Conservation (phyloP, 2,888 invertebrate species). For the Crematogaster levior region DNA sequence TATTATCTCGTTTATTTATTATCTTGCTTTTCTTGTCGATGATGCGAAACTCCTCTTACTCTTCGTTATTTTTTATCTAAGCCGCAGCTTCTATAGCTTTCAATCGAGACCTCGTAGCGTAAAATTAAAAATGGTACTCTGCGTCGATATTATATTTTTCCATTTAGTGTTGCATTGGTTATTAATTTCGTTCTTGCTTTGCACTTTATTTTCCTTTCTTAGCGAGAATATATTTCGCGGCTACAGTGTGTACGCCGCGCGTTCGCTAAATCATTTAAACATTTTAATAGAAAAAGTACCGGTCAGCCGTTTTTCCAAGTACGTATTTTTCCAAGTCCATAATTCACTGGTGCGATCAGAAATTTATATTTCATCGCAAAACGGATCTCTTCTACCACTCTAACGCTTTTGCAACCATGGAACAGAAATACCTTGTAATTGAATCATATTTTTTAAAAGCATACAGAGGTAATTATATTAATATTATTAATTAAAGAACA, state of each 20-base stretch:
- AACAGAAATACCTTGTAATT: conserved; percentile 19
- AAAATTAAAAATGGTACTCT: conserved; percentile 55
- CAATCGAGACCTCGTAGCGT: conserved; percentile 31
- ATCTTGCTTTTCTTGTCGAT: conserved; percentile 46
- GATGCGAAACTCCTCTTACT: conserved; percentile 24
- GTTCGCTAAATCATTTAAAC: conserved; percentile 48
- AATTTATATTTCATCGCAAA: conserved; percentile 50
- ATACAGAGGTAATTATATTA: no score
- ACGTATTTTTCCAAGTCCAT: no score
- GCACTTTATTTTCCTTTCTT: not conserved
- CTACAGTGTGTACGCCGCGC: conserved; percentile 1
- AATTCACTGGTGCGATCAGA: conserved; percentile 37
- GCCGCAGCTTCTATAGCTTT: conserved; percentile 13
- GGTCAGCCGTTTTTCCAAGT: conserved; percentile 43
- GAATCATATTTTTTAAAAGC: not conserved
- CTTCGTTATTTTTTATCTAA: conserved; percentile 48
- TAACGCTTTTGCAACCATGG: not conserved
- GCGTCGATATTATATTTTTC: conserved; percentile 58
- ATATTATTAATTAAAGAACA: no score
- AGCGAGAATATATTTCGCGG: conserved; percentile 38
- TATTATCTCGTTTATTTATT: conserved; percentile 48
- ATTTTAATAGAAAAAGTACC: conserved; percentile 53
- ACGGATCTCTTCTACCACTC: conserved; percentile 6
- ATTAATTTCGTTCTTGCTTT: conserved; percentile 40
- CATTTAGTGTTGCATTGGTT: conserved; percentile 50